These are phyloP conservation scores for Fabriciana adippe DNA, from an alignment of 2,888 invertebrate species.

Conservation along the genomic window DNA sequence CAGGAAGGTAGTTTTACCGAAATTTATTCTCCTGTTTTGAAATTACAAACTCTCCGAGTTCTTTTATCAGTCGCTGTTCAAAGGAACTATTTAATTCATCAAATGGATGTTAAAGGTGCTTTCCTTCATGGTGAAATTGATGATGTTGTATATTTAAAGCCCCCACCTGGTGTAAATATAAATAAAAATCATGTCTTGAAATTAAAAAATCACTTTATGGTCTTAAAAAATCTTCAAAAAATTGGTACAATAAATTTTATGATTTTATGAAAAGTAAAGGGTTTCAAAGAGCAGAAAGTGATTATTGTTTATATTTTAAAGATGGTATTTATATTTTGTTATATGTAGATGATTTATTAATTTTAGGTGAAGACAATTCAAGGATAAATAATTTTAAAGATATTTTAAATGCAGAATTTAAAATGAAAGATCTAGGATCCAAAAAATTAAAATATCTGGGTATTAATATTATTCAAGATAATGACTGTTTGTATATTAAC, in stretches of 20 bases:
- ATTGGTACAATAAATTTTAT: conserved; percentile 11
- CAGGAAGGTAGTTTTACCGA: too few relatives aligned
- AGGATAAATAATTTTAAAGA: conserved; percentile 22
- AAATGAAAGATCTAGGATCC: conserved; percentile 34
- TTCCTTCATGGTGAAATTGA: too few relatives aligned
- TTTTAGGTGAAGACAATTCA: conserved; percentile 2
- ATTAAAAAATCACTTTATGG: conserved; percentile 12
- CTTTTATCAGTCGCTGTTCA: too few relatives aligned
- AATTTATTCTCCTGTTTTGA: too few relatives aligned
- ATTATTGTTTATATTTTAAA: conserved; percentile 15
- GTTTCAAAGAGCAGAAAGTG: conserved; percentile 14
- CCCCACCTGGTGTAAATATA: too few relatives aligned
- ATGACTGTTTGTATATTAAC: conserved; percentile 29
- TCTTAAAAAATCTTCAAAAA: not conserved
- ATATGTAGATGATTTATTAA: conserved; percentile 39
- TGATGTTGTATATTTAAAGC: too few relatives aligned
- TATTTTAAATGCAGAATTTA: conserved; percentile 29
- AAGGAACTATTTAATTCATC: too few relatives aligned
- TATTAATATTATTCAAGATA: conserved; percentile 11
- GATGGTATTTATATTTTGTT: conserved; percentile 23
- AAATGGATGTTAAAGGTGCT: too few relatives aligned
- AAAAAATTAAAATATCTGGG: conserved; percentile 17
- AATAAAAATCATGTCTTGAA: not conserved
- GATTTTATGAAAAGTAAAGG: not conserved
- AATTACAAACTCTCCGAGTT: too few relatives aligned